phyloP scores from a whole-genome alignment of 1,140 invertebrate genomes.

The Drosophila triauraria region DNA sequence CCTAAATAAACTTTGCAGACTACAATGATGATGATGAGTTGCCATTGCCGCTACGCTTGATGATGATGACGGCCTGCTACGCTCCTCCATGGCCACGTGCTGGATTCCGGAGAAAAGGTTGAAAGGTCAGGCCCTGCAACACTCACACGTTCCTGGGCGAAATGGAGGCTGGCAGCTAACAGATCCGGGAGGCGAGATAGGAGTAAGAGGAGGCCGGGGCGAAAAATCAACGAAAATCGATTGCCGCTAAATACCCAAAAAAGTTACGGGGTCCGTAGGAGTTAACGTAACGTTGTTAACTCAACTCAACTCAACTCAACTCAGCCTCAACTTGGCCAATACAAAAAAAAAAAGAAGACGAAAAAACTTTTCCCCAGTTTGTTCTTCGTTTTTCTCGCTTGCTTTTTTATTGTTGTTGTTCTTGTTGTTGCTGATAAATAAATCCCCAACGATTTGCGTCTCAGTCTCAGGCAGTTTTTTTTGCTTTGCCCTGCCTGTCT shows the following conservation, averaged over 20 bases:
- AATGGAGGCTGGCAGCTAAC: background rate
- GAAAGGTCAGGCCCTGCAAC: constrained; percentile 74
- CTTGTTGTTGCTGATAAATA: constrained; percentile 54
- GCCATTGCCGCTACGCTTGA: constrained; percentile 46
- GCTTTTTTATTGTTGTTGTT: constrained; percentile 37
- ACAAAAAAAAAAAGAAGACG: constrained; percentile 28
- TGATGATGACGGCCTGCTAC: constrained; percentile 54
- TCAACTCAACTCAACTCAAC: constrained; percentile 58
- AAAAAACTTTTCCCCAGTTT: constrained; percentile 27
- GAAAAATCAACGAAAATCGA: constrained; percentile 79
- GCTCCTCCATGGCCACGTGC: constrained; percentile 61
- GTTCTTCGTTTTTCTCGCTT: constrained; percentile 34
- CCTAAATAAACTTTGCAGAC: constrained; percentile 83
- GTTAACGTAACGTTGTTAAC: constrained; percentile 70
- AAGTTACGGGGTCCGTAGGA: constrained; percentile 62
- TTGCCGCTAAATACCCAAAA: constrained; percentile 76
- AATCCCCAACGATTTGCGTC: constrained; percentile 74
- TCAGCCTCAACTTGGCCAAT: constrained; percentile 47
- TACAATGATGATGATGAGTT: constrained; percentile 77
- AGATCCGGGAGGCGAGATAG: constrained; percentile 40
- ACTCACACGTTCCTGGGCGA: constrained; percentile 34
- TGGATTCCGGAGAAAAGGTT: constrained; percentile 66
- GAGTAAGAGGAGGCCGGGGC: constrained; percentile 13
- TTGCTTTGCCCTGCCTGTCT: constrained; percentile 11
- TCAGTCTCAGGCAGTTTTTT: constrained; percentile 49